Evolutionary conservation across 2,888 invertebrate genomes (phyloP), one percentile per base, ranked within the genome.

Genomic region (Agrilus cyanescens): DNA sequence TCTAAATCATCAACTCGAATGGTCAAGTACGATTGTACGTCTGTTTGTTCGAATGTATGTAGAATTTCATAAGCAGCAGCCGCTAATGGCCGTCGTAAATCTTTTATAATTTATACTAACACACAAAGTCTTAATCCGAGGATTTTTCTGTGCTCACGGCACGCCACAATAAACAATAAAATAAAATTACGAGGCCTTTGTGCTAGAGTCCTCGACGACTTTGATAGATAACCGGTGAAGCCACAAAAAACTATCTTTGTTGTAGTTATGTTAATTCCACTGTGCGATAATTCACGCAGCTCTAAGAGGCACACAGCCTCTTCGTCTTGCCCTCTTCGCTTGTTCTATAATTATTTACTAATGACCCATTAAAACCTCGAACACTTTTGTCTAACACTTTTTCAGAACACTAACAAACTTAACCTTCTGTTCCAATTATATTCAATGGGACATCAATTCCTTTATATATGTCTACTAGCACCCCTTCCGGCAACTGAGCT

Each of bases 211-310:
- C 37, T 30, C 37, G 50, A 50, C 46, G 55, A 54, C 56, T 57
- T 55, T 61, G 62, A 62, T 59, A 59, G 60, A 62, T 62, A 60
- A 57, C 59, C 57, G 51, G 54, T 48, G 53, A 48, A 54, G 55
- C 53, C 53, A 58, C 54, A 59, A 61, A 59, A 58, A 58, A 58
- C 53, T 55, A 52, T 56, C 58, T 59, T 60, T 57, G 57, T 59
- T 53, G 56, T 50, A 54, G 53, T 53, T 57, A 60, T 60, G 59
- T 60, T 60, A 60, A 59, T 61, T 60, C 58, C 50, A 52, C 53
- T 53, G 49, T 52, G 57, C 56, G 55, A 58, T 60, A 59, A 58
- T 57, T 60, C 59, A 59, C 58, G 56, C 57, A 53, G 54, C 55
- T 57, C 20, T 20, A 20, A 5, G 7, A 20, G 20, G 20, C 20